phyloP scores from a whole-genome alignment of 64 coral and sea anemone genomes.

The Orbicella faveolata region DNA sequence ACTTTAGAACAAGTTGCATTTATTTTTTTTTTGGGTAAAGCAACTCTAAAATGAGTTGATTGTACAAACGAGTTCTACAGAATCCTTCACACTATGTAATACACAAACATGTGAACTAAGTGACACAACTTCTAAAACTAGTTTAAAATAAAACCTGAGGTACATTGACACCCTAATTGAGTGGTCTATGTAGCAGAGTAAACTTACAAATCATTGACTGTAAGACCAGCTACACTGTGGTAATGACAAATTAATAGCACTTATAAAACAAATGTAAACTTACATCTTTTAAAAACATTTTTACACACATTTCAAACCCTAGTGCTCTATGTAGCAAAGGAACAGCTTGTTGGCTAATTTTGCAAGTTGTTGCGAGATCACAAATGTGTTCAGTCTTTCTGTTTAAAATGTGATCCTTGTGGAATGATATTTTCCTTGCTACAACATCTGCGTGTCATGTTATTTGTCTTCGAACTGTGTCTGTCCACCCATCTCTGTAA shows the following conservation, averaged over 20 bases:
- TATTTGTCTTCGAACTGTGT: no score
- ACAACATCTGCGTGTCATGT: no score
- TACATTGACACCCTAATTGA: background rate
- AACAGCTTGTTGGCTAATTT: background rate
- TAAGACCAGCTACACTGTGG: background rate
- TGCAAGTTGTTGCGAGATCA: background rate
- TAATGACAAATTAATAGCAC: background rate
- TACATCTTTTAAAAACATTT: background rate
- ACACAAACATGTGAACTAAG: background rate
- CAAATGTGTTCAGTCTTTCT: background rate
- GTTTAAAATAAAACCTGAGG: background rate
- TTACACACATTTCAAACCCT: background rate
- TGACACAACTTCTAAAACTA: no score
- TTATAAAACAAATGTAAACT: background rate
- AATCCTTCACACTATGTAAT: background rate
- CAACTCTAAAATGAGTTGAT: constrained; percentile 34
- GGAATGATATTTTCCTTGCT: background rate
- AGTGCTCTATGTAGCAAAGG: background rate
- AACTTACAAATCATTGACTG: background rate
- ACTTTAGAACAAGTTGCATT: constrained; percentile 44
- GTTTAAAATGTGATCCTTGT: background rate
- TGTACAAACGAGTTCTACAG: constrained; percentile 7
- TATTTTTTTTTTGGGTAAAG: background rate
- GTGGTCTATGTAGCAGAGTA: background rate
- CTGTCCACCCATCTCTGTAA: no score